These are phyloP conservation scores for Acanthoscelides obtectus DNA, from an alignment of 2,888 invertebrate species.

Conservation along the genomic window DNA sequence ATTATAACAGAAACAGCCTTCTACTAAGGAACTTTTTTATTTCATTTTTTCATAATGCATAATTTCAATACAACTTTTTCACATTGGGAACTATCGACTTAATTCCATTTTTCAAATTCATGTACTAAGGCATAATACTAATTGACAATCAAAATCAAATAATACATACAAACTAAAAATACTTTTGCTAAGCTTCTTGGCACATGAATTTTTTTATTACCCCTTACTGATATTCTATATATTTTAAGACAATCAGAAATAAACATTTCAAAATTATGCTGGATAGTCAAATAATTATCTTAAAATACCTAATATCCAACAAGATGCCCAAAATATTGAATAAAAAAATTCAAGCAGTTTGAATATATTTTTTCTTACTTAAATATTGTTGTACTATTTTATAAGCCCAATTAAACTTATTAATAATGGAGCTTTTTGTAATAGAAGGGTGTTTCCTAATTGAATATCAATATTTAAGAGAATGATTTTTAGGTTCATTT, in stretches of 20 bases:
- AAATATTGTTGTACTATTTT: too few relatives aligned
- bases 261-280: background rate
- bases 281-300: background rate
- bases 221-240: constrained; percentile 12
- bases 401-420: too few relatives aligned
- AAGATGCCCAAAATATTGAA: background rate
- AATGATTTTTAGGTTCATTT: too few relatives aligned
- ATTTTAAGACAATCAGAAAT: constrained; percentile 11
- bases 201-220: constrained; percentile 20
- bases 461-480: too few relatives aligned
- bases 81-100: constrained; percentile 25
- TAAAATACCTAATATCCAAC: background rate
- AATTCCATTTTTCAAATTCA: constrained; percentile 26
- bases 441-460: too few relatives aligned
- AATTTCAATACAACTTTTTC: background rate
- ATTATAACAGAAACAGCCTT: background rate
- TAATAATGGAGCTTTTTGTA: too few relatives aligned
- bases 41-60: background rate
- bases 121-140: constrained; percentile 21
- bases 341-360: too few relatives aligned
- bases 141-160: constrained; percentile 11
- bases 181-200: constrained; percentile 13
- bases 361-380: constrained; percentile 8
- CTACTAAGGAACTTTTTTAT: background rate
- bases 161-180: constrained; percentile 6